Evolutionary conservation across 2,113 vertebrate genomes (phyloP).

Genomic region (Phalacrocorax pelagicus): DNA sequence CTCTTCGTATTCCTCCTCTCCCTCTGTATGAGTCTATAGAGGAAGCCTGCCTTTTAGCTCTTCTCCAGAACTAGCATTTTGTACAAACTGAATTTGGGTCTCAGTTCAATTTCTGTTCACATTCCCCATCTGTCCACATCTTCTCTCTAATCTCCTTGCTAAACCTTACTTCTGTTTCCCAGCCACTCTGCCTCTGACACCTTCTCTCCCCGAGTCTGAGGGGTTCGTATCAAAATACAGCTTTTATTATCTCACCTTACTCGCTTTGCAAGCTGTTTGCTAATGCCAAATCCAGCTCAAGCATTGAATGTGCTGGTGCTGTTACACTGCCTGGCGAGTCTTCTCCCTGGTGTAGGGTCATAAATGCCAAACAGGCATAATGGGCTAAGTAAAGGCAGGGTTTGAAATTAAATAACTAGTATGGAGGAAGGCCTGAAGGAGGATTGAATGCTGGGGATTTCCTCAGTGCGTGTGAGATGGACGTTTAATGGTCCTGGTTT

Average conservation of each 20-base stretch:
- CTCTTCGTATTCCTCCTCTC: not conserved
- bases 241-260: conserved; percentile 31
- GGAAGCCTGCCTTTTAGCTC: conserved; percentile 3
- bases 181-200: not conserved
- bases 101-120: conserved; percentile 6
- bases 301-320: not conserved
- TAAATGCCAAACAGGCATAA: not conserved
- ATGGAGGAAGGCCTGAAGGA: not conserved
- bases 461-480: not conserved
- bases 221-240: conserved; percentile 5
- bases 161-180: not conserved
- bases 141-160: not conserved
- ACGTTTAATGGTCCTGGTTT: not conserved
- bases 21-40: not conserved
- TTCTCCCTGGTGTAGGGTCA: not conserved
- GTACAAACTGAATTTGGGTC: not conserved
- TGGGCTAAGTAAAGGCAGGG: not conserved
- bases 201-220: not conserved
- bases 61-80: not conserved
- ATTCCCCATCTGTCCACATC: conserved; percentile 42
- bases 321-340: not conserved
- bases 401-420: not conserved
- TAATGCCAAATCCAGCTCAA: not conserved
- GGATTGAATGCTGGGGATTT: not conserved
- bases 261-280: not conserved